Conservation (phyloP, 2,113 vertebrate species). For the Lipophrys pholis region DNA sequence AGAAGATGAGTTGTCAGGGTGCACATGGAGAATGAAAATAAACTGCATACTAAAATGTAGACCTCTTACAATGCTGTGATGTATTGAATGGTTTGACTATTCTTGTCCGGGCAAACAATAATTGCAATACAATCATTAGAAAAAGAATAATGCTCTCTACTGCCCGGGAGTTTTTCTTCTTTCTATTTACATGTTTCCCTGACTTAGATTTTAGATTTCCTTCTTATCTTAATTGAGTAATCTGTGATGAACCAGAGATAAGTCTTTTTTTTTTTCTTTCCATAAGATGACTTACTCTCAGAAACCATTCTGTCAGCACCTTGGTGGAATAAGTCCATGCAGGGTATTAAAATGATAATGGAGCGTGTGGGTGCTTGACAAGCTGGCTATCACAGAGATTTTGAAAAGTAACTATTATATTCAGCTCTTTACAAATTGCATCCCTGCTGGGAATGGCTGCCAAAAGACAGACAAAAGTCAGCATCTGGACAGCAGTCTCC, state of each 20-base stretch:
- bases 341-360: constrained; percentile 81
- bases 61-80: constrained; percentile 22
- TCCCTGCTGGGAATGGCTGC: constrained; percentile 50
- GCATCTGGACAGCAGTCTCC: constrained; percentile 48
- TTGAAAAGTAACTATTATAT: constrained; percentile 74
- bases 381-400: constrained; percentile 65
- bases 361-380: constrained; percentile 66
- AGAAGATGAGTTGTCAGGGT: constrained; percentile 66
- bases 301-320: constrained; percentile 82
- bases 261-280: constrained; percentile 63
- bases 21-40: constrained; percentile 43
- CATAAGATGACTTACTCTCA: constrained; percentile 68
- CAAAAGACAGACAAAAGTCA: constrained; percentile 68
- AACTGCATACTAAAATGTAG: constrained; percentile 13
- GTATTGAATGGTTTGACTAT: constrained; percentile 29
- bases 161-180: constrained; percentile 46
- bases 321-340: constrained; percentile 66
- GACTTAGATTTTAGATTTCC: constrained; percentile 65
- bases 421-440: constrained; percentile 67
- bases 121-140: constrained; percentile 48
- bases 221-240: constrained; percentile 78
- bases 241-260: constrained; percentile 72
- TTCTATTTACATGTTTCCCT: constrained; percentile 61
- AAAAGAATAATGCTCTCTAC: constrained; percentile 57
- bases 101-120: constrained; percentile 30